These are phyloP conservation scores for Agrochola litura DNA, from an alignment of 2,888 invertebrate species.

Conservation along the genomic window DNA sequence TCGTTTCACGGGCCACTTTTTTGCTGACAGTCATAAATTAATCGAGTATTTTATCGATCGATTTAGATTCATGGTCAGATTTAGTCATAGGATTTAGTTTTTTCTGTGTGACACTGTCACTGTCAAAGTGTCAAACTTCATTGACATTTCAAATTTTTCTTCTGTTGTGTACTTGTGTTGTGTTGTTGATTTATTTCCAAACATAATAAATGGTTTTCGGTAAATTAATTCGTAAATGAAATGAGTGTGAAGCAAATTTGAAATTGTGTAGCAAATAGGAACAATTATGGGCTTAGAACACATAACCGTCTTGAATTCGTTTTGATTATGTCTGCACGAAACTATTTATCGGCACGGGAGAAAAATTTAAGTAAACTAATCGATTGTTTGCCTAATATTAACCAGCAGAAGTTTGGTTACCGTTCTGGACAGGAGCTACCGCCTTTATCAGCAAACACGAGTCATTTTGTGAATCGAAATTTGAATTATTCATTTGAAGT, in stretches of 20 bases:
- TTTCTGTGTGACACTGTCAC: not conserved
- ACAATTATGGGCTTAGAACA: slow-evolving; percentile 61
- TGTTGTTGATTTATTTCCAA: slow-evolving; percentile 58
- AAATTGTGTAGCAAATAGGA: slow-evolving; percentile 32
- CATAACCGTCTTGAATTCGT: slow-evolving; percentile 43
- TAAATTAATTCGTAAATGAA: slow-evolving; percentile 40
- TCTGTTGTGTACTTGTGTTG: slow-evolving; percentile 31
- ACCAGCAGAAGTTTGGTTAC: slow-evolving; percentile 81
- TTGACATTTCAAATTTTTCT: slow-evolving; percentile 55
- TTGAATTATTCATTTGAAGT: slow-evolving; percentile 81
- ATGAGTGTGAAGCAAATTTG: slow-evolving; percentile 17
- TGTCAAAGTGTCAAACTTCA: slow-evolving; percentile 27
- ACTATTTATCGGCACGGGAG: slow-evolving; percentile 85
- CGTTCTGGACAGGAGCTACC: slow-evolving; percentile 80
- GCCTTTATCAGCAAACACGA: slow-evolving; percentile 80
- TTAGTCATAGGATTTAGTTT: not conserved
- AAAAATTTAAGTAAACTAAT: slow-evolving; percentile 82
- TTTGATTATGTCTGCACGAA: slow-evolving; percentile 87
- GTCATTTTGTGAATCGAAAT: slow-evolving; percentile 81
- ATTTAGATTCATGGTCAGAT: not conserved
- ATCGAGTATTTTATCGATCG: not conserved
- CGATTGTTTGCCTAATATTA: slow-evolving; percentile 86
- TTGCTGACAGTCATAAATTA: not conserved
- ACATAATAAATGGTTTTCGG: slow-evolving; percentile 35
- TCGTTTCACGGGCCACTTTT: not conserved